Conservation (phyloP, 2,888 invertebrate species). For the Aspidapion aeneum region DNA sequence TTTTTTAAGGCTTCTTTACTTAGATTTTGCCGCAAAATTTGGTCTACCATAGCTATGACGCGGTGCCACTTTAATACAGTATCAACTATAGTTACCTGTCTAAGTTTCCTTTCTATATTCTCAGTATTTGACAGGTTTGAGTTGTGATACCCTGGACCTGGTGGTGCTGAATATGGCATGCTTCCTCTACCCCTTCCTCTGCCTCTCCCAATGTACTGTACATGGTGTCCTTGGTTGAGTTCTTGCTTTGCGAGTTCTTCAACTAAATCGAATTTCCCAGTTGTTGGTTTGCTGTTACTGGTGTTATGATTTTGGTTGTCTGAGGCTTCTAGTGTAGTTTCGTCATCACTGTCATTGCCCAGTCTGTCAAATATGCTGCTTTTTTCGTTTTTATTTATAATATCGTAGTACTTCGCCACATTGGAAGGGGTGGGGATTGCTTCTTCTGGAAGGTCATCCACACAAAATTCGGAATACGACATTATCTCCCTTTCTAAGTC, state of each 20-base stretch:
- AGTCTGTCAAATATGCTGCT: slow-evolving; percentile 18
- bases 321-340: too few species aligned
- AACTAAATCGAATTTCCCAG: too few species aligned
- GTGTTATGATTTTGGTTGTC: too few species aligned
- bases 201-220: slow-evolving; percentile 6
- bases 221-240: too few species aligned
- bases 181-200: slow-evolving; percentile 23
- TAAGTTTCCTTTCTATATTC: slow-evolving; percentile 13
- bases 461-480: slow-evolving; percentile 20
- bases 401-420: slow-evolving; percentile 16
- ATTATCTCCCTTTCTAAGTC: slow-evolving; percentile 18
- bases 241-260: too few species aligned
- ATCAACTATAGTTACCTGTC: too few species aligned
- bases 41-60: too few species aligned
- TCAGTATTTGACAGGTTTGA: not conserved
- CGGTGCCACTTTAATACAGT: too few species aligned
- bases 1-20: too few species aligned
- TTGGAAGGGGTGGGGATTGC: slow-evolving; percentile 12
- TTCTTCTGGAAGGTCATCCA: not conserved
- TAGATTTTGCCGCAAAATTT: too few species aligned
- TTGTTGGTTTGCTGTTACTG: too few species aligned
- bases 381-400: slow-evolving; percentile 13
- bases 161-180: slow-evolving; percentile 3
- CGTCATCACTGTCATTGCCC: not conserved
- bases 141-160: not conserved